phyloP scores from a whole-genome alignment of 2,888 invertebrate genomes.

The Cenopis cana region DNA sequence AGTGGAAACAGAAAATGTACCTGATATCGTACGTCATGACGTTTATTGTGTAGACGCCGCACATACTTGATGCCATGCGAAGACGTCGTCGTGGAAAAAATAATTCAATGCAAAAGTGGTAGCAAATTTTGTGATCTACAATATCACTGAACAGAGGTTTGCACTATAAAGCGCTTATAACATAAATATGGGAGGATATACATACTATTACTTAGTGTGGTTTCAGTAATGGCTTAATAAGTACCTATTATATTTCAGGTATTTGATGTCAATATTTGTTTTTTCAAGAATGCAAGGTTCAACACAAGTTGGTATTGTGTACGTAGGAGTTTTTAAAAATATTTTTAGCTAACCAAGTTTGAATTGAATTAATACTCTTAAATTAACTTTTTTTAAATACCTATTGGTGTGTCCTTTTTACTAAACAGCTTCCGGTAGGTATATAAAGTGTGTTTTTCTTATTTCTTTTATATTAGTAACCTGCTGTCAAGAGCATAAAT shows the following conservation, averaged over 20 bases:
- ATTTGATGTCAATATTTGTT: conserved; percentile 74
- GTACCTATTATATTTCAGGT: conserved; percentile 63
- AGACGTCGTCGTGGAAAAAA: too few relatives aligned
- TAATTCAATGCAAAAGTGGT: too few relatives aligned
- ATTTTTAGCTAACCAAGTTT: conserved; percentile 21
- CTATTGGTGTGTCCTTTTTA: conserved; percentile 1
- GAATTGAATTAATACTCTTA: background rate
- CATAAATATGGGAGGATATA: too few relatives aligned
- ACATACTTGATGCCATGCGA: too few relatives aligned
- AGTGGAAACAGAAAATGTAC: too few relatives aligned
- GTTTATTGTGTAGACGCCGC: too few relatives aligned
- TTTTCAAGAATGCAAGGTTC: conserved; percentile 63
- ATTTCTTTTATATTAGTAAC: background rate
- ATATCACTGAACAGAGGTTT: too few relatives aligned
- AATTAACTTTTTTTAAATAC: background rate
- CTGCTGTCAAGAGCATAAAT: background rate
- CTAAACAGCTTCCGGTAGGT: background rate
- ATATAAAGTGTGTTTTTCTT: background rate
- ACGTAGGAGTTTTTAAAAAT: conserved; percentile 55
- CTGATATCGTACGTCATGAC: too few relatives aligned
- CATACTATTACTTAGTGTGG: too few relatives aligned
- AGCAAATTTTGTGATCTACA: too few relatives aligned
- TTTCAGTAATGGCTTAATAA: conserved; percentile 2
- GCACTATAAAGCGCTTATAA: too few relatives aligned
- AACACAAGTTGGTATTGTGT: conserved; percentile 78